Base-by-base conservation (phyloP, 2,797 vertebrate species). In the Cheirogaleus major region DNA sequence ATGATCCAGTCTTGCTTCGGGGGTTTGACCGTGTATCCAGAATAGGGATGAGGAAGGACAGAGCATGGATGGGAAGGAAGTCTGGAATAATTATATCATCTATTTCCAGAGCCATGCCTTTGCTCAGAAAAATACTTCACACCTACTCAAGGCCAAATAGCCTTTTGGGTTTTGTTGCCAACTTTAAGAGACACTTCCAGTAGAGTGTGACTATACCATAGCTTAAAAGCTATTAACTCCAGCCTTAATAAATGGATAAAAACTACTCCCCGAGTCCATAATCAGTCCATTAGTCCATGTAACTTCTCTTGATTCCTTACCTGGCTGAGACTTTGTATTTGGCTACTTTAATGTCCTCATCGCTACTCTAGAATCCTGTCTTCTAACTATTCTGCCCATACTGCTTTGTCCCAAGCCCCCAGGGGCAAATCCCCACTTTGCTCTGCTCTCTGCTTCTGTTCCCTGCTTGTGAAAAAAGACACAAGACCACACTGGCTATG, bases 101-200 rank as follows among this genome's bases (percentile, higher is more conserved):
- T 72, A n/a, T 73, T 95, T 94, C 67, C 79, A 55, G 73, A 85
- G 52, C 43, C 73, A 43, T 75, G 69, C 38, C 27, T 94, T 93
- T 92, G 65, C 75, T 75, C 43, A 89, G 48, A 95, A 96, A 52
- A 89, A 18, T 84, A 63, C 93, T 35, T 94, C 72, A 89, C 1
- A 57, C 41, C 32, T 80, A 69, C 15, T 84, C 22, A 15, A 69
- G 32, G 84, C 87, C 90, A 95, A 96, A 86, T 55, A 63, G 76
- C 35, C 35, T 92, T 87, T 45, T 86, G 59, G 41, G 69, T 95
- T 43, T 90, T 83, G 48, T 38, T 87, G 96, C 87, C 92, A 92
- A 90, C 65, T 87, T 45, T 84, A 94, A 87, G 69, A 90, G 93
- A 96, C 48, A 82, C 48, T 95, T 93, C 79, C 25, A 59, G 75